Conservation (phyloP, 2,797 vertebrate genomes). For the Crenichthys baileyi region DNA sequence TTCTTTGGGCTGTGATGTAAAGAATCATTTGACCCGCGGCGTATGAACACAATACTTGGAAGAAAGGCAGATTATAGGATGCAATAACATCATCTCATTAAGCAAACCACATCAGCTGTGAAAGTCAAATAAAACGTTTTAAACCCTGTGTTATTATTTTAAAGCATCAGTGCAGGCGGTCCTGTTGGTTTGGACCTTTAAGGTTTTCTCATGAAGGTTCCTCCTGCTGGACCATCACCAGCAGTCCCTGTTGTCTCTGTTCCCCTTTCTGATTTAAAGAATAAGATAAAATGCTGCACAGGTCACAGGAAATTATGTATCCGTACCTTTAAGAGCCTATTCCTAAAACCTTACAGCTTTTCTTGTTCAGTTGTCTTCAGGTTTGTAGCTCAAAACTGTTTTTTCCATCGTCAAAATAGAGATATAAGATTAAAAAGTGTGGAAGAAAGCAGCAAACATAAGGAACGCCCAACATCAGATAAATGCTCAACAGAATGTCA, state of each 20-base stretch:
- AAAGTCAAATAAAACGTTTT: background rate
- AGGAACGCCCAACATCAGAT: too few species aligned
- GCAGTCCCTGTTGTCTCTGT: background rate
- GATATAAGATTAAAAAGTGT: background rate
- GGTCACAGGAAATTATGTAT: background rate
- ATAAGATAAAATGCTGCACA: too few species aligned
- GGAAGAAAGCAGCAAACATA: background rate
- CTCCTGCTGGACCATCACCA: background rate
- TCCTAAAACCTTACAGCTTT: background rate
- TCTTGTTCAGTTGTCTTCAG: background rate
- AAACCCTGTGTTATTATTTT: background rate
- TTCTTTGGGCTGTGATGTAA: background rate
- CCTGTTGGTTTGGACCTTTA: too few species aligned
- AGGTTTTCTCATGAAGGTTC: too few species aligned
- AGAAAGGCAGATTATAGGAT: too few species aligned
- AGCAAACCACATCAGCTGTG: background rate
- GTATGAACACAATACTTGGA: background rate
- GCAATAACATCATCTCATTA: background rate
- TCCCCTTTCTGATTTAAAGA: background rate
- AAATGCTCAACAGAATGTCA: background rate
- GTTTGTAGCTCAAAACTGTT: background rate
- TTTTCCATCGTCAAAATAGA: background rate
- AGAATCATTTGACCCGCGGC: background rate
- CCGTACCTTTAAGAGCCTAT: too few species aligned
- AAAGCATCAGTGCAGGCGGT: background rate